phyloP scores from a whole-genome alignment of 2,113 vertebrate species.

The Drymodes brunneopygia region DNA sequence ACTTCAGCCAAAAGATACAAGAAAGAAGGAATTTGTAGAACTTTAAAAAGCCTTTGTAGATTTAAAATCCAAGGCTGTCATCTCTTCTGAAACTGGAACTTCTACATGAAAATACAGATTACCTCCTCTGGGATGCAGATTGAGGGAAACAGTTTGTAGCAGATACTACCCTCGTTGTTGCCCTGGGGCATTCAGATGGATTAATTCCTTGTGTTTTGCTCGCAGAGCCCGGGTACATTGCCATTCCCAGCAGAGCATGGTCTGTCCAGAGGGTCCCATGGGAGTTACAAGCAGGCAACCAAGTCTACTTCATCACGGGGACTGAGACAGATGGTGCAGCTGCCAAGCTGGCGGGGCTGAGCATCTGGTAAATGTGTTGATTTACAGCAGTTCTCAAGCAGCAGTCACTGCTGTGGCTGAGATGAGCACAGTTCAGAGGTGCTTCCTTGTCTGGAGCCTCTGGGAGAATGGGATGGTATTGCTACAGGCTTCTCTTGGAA shows the following conservation, averaged over 20 bases:
- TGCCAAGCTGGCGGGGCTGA: background rate
- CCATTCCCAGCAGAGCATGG: fast-evolving
- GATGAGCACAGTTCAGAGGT: background rate
- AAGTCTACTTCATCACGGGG: background rate
- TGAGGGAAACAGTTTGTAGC: background rate
- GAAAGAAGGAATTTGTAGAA: conserved; percentile 40
- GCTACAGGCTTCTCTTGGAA: background rate
- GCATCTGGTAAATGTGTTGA: background rate
- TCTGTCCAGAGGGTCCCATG: background rate
- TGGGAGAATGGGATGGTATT: background rate
- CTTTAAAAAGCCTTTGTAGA: conserved; percentile 54
- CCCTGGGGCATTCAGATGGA: background rate
- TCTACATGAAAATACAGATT: conserved; percentile 32
- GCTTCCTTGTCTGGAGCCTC: background rate
- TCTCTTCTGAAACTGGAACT: conserved; percentile 5
- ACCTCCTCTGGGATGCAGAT: background rate
- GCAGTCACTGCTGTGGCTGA: background rate
- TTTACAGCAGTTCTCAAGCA: conserved; percentile 26
- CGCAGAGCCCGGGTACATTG: background rate
- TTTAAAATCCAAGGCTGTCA: conserved; percentile 41
- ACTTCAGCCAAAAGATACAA: conserved; percentile 59
- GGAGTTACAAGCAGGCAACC: background rate
- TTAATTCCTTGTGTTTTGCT: background rate
- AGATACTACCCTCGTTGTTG: background rate
- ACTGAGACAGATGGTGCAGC: conserved; percentile 15